Evolutionary conservation across 2,888 invertebrate species (phyloP), one percentile per base, ranked within the genome.

Genomic region (Lamellibrachia columna): DNA sequence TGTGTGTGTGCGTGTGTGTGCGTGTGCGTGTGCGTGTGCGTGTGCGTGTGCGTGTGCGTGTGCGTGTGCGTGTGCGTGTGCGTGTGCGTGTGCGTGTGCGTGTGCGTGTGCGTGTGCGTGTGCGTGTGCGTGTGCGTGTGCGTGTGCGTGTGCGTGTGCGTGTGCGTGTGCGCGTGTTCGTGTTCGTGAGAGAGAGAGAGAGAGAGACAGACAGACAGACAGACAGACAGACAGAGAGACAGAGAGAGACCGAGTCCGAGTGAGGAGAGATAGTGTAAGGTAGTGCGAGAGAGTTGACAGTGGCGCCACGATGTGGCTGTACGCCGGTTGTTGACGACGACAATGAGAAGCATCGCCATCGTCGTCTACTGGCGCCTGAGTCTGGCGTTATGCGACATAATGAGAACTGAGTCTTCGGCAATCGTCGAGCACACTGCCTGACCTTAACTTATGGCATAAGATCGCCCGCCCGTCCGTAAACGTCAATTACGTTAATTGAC

Each of bases 401-500:
- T 75, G 15, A 75, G 75, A 75, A 15, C 75, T 22, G 75, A 22
- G 75, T 22, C 75, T 75, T 75, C 22, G 75, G 75, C 75, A 75
- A 3, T 75, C 22, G 75, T 75, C 75, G 15, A n/a, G n/a, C 75
- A 15, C n/a, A 75, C 22, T 75, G 15, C 1, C 6, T 75, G 75
- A 22, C 15, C 22, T 15, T 6, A 75, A 75, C 75, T 75, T 75
- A 75, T 75, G 11, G 75, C 75, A 11, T n/a, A 75, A 75, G 75
- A 75, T 22, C 75, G 22, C 22, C 22, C 75, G 22, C 22, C 22
- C 75, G 75, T 75, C 75, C 75, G 75, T 75, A 75, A 75, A 75
- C 75, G 75, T 22, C 75, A 75, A 75, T 75, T 75, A 75, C 75
- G 75, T 75, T 75, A 75, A 75, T 75, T 75, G 75, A 75, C 75